Evolutionary conservation across 2,888 invertebrate genomes (phyloP), one percentile per base, ranked within the genome.

Genomic region (Lobophora halterata): DNA sequence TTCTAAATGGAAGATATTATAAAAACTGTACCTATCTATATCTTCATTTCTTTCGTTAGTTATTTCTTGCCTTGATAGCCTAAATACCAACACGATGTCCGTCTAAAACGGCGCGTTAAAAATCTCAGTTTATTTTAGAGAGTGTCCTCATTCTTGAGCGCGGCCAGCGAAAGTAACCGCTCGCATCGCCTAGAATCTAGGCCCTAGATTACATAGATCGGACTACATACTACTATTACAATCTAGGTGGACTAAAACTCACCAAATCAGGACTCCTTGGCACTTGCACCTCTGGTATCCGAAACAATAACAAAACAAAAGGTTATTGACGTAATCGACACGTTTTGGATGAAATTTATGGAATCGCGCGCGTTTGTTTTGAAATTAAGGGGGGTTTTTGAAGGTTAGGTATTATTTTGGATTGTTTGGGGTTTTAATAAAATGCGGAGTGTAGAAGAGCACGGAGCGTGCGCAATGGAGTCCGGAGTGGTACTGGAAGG

Each of bases 391-490:
- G 36, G 5, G n/a, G 25, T 26, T 30, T 38, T 33, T 36, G 6
- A 17, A n/a, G 31, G 24, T 62, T 48, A 59, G 58, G 70, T 70
- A 65, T 74, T 75, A 69, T 77, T 79, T 78, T 71, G 65, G 67
- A 58, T 54, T 65, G 59, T 53, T 60, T 62, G 58, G 54, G 69
- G 63, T 66, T 65, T 61, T 26, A 25, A 18, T 35, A 26, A 68
- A 72, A 79, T 81, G 79, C 80, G 70, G 73, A 72, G 71, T 70
- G 69, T 65, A 67, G n/a, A n/a, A n/a, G 69, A 66, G 60, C 65
- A 71, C 55, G 70, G 86, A 79, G 85, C 65, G 74, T 83, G 85
- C 86, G 86, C 86, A 83, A 56, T 80, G 65, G 68, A 62, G 62
- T 58, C 73, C 63, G 58, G 51, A 49, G 46, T 45, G 51, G 63